Evolutionary conservation across 2,888 invertebrate genomes (phyloP), one percentile per base, ranked within the genome.

Genomic region (Sepiola atlantica): DNA sequence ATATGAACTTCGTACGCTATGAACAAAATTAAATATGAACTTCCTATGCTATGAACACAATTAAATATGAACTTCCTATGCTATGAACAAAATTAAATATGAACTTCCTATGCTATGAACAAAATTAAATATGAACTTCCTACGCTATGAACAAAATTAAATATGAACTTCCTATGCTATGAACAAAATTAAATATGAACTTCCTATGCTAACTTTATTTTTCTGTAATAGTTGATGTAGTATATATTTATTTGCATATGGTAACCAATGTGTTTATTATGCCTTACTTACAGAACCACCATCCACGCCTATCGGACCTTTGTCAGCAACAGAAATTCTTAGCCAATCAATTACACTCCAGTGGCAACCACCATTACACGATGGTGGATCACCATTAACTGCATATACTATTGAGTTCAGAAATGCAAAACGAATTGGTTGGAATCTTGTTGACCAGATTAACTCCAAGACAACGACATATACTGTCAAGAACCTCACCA

Each of bases 281-380:
- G n/a, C 8, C 10, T 28, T 93, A 28, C 55, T 77, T 77, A 55
- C 95, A 96, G 96, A 95, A 94, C 95, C 96, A 21, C 96, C 96
- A 55, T 94, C 94, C 93, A 95, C 95, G 28, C 96, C 96, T 90
- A 93, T 93, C 35, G 96, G 97, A 57, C 95, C 95, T 77, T 54
- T 95, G n/a, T 94, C 92, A 35, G 93, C 95, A 18, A 94, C 93
- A 1, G 96, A 96, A 90, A 94, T 95, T 92, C 95, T 95, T 93
- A 94, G 94, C 24, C 95, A 95, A 21, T 95, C 95, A 35, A 95
- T 96, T 93, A 95, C 95, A 32, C 91, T 97, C n/a, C 55, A 95
- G 12, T 97, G 97, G 97, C 96, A 96, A 35, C 95, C 97, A 24
- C 97, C 97, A 35, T 94, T 95, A 35, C 95, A 96, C 57, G 96